A percentile compares a stretch with the other conserved stretches of the same genome.
These are phyloP conservation scores for Furcula furcula DNA, from an alignment of 2,888 invertebrate genomes.

Conservation along the genomic window DNA sequence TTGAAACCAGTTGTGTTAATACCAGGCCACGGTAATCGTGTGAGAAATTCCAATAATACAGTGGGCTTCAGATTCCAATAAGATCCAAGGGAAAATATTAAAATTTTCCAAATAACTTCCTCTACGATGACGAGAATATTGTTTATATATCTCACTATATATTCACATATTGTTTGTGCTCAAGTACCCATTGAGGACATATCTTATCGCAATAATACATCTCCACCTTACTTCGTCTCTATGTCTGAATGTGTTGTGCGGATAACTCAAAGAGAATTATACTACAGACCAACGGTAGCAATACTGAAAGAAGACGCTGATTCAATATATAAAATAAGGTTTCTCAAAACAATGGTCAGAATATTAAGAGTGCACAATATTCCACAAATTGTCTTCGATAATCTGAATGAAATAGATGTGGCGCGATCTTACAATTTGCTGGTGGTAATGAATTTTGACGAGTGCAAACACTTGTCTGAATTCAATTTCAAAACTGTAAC, in stretches of 20 bases:
- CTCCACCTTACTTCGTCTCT: too few species aligned
- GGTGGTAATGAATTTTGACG: conserved; percentile 28
- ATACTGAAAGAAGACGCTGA: conserved; percentile 15
- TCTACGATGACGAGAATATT: conserved; percentile 11
- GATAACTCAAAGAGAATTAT: conserved; percentile 18
- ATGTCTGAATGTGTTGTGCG: conserved; percentile 26
- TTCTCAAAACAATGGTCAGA: conserved; percentile 22
- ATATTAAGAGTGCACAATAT: conserved; percentile 17
- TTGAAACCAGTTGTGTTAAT: neutral
- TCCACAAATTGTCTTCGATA: conserved; percentile 17
- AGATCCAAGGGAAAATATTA: neutral
- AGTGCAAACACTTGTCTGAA: conserved; percentile 21
- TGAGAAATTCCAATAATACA: neutral
- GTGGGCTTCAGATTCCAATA: neutral
- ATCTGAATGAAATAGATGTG: conserved; percentile 8
- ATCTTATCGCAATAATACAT: too few species aligned
- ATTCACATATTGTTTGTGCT: neutral
- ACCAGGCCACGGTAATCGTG: neutral
- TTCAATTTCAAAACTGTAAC: conserved; percentile 22
- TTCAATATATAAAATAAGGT: conserved; percentile 8
- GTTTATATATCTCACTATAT: conserved; percentile 2
- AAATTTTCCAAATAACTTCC: conserved; percentile 2
- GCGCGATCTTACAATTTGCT: conserved; percentile 17
- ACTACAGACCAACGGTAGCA: conserved; percentile 26
- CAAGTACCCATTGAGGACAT: neutral